A percentile compares a stretch with the other conserved stretches of the same genome.
Conservation (phyloP, 2,888 invertebrate genomes). For the Lithophane leautieri region DNA sequence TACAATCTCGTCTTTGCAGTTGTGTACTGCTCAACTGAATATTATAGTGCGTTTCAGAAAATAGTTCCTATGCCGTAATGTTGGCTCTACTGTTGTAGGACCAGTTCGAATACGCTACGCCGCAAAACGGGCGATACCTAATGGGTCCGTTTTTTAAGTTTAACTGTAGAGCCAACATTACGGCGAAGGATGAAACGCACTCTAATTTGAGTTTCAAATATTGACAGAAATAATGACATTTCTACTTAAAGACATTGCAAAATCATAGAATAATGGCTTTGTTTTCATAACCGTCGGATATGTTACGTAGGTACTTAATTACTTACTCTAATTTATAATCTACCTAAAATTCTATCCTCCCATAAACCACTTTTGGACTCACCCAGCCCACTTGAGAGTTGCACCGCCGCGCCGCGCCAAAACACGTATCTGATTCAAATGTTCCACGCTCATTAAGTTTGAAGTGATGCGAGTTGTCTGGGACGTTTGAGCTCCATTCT, state of each 20-base stretch:
- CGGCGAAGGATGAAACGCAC: too few species aligned
- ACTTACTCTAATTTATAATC: background rate
- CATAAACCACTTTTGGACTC: background rate
- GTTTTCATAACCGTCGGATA: background rate
- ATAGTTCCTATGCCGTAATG: too few species aligned
- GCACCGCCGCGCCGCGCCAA: background rate
- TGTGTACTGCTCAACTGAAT: background rate
- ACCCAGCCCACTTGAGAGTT: background rate
- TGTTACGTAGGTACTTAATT: background rate
- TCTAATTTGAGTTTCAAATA: background rate
- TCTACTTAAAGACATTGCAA: background rate
- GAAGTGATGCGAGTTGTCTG: conserved; percentile 21
- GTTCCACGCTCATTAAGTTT: conserved; percentile 27
- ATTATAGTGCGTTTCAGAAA: background rate
- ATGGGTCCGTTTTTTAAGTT: too few species aligned
- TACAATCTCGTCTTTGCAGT: background rate
- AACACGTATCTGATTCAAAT: conserved; percentile 7
- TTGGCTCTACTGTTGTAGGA: too few species aligned
- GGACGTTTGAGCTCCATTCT: conserved; percentile 2
- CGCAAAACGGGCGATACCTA: too few species aligned
- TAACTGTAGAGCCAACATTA: too few species aligned
- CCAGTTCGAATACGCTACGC: too few species aligned
- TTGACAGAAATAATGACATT: background rate
- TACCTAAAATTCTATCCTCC: too few species aligned
- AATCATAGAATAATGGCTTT: background rate